These are phyloP conservation scores for Thyatira batis DNA, from an alignment of 2,888 invertebrate species.

Conservation along the genomic window DNA sequence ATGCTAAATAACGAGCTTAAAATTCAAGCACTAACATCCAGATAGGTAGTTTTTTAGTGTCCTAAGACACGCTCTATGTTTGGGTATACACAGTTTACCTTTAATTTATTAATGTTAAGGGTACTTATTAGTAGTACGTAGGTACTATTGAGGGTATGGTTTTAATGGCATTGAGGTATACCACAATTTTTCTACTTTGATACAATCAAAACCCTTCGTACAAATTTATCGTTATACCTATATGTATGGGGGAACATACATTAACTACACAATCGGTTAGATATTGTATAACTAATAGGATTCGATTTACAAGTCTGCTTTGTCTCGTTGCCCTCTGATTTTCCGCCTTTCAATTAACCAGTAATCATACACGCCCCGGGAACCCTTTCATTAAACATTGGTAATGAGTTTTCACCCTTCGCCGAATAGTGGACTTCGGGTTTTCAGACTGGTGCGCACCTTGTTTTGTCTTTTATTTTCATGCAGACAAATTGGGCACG, in stretches of 20 bases:
- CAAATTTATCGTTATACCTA: no score
- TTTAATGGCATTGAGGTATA: no score
- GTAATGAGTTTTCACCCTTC: conserved; percentile 81
- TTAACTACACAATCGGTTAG: conserved; percentile 14
- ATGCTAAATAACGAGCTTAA: not conserved
- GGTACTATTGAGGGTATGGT: no score
- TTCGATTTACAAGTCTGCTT: conserved; percentile 61
- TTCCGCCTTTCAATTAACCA: conserved; percentile 78
- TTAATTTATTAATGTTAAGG: no score
- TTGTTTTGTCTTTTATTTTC: conserved; percentile 66
- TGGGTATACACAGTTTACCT: no score
- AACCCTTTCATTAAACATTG: conserved; percentile 77
- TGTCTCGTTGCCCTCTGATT: conserved; percentile 70
- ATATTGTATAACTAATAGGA: conserved; percentile 24
- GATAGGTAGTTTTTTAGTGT: not conserved
- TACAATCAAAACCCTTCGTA: no score
- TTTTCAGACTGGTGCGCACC: conserved; percentile 55
- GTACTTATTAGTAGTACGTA: no score
- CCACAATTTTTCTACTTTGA: no score
- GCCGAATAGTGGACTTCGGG: conserved; percentile 74
- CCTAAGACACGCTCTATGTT: not conserved
- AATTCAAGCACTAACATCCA: not conserved
- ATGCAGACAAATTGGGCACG: conserved; percentile 54
- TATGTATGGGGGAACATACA: not conserved
- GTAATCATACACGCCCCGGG: conserved; percentile 78